Base-by-base conservation (phyloP, 1,140 invertebrate species). In the Leptoteleia sp. region DNA sequence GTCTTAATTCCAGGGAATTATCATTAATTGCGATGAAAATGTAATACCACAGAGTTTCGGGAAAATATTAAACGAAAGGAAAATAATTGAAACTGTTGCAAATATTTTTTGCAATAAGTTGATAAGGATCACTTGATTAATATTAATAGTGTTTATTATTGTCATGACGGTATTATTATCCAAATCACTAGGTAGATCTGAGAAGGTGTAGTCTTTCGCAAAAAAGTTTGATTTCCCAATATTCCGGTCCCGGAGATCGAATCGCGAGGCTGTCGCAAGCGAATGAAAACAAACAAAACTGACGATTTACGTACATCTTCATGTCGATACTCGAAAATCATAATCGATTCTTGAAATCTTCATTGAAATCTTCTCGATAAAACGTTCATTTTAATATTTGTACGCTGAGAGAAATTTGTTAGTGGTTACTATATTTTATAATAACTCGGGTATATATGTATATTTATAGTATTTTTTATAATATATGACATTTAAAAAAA, bases 201-300 rank as follows among this genome's bases (percentile, higher is more conserved):
- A 22, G 17, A 59, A 67, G 37, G 16, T 7, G 37, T 7, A 68
- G 12, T 15, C 42, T 70, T 70, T 70, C 27, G 65, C 38, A 70
- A 70, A 57, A 52, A 42, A 40, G 22, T 50, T 42, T 25, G 52
- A 25, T 72, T 72, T 62, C 68, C 9, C 31, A 72, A 72, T 62
- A 59, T 62, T 25, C 68, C 68, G 48, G 27, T 54, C 33, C 35
- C 25, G 37, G 45, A 54, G 55, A 71, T 62, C 43, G n/a, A 16
- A 71, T 71, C 55, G 38, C 38, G 47, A 19, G 9, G 6, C 50
- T 47, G 64, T 48, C 62, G 12, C 12, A 19, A 48, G 45, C 35
- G 52, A 71, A 71, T 54, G 67, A 19, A 71, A 54, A 54, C 55
- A 71, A 71, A 61, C 67, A 70, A 62, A 43, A 48, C 64, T 55